Evolutionary conservation across 2,888 invertebrate species (phyloP), one percentile per base, ranked within the genome.

Genomic region (Apomyelois bistriatella): DNA sequence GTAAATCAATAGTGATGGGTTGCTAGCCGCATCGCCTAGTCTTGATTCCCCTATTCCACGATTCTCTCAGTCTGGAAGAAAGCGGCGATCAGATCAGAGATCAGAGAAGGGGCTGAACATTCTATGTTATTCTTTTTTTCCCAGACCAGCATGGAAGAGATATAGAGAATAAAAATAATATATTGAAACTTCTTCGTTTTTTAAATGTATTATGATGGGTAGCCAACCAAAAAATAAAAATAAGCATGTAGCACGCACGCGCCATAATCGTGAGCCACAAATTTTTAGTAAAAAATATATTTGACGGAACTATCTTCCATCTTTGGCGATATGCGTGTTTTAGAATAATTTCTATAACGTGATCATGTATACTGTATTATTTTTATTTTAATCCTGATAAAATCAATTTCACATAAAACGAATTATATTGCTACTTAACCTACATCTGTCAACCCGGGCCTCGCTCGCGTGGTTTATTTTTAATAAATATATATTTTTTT

Each of bases 231-330:
- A 22, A 32, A 30, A 32, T 22, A n/a, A n/a, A n/a, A n/a, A 13
- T 46, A 46, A 46, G 43, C 43, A 46, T 32, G 43, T 48, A 15
- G 48, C 48, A 48, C 37, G 48, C 48, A 48, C 37, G 22, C 37
- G 6, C 37, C 1, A 30, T 7, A 22, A 37, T 22, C 48, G 36
- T 48, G 48, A 22, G 22, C 17, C 48, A 22, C 48, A 48, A 48
- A 48, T 37, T 48, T 8, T 48, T n/a, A 48, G n/a, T 36, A 35
- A 32, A 7, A 35, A 48, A 37, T 35, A 32, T 8, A 32, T 35
- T 15, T 46, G 16, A 15, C 46, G 32, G 46, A 46, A 46, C 46
- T 32, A 46, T 46, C 46, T 46, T 3, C 32, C 9, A 46, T 46
- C 46, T 46, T 46, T 32, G 32, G 46, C 7, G 32, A 35, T 46